Evolutionary conservation across 2,797 vertebrate species (phyloP), one percentile per base, ranked within the genome.

Genomic region (Remorina albescens): DNA sequence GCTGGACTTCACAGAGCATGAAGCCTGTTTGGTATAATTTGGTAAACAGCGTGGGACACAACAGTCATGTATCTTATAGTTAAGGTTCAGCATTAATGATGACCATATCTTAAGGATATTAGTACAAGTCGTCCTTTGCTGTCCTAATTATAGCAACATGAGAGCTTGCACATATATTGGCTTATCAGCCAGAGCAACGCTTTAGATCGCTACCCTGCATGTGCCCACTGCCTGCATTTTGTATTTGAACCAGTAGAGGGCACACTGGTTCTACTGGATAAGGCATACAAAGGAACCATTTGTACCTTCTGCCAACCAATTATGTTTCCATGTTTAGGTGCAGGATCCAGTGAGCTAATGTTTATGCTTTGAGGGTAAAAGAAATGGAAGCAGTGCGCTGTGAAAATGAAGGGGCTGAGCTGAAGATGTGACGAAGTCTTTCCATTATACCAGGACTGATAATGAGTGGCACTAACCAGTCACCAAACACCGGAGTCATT

Each of bases 181-280:
- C 23, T 59, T 44, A 13, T 53, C 16, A 42, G 11, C 49, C 62
- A 67, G 46, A n/a, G n/a, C 25, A 28, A 46, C 71, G 16, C 18
- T 7, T 12, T 32, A 21, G 25, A n/a, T 13, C 39, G 67, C 42
- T 42, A 12, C 41, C 56, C 61, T 21, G 8, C 32, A 67, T 60
- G 10, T 25, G 21, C 23, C 19, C 7, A 0, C 25, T 7, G 32
- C 39, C 30, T 89, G 87, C 77, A 70, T 58, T 89, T 74, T 57
- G 19, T 44, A 12, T 46, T 86, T 58, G 8, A 1, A 37, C 84
- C 92, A 89, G 81, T 39, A 89, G 92, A 88, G 91, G 84, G 89
- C 41, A 71, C 5, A 39, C 44, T 85, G 58, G 88, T 65, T 86
- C 85, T 67, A 81, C 71, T 60, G 51, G 71, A 85, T 16, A 4